A percentile compares a stretch with the other conserved stretches of the same genome.
phyloP scores from a whole-genome alignment of 2,113 vertebrate species.

The Chrysemys picta region DNA sequence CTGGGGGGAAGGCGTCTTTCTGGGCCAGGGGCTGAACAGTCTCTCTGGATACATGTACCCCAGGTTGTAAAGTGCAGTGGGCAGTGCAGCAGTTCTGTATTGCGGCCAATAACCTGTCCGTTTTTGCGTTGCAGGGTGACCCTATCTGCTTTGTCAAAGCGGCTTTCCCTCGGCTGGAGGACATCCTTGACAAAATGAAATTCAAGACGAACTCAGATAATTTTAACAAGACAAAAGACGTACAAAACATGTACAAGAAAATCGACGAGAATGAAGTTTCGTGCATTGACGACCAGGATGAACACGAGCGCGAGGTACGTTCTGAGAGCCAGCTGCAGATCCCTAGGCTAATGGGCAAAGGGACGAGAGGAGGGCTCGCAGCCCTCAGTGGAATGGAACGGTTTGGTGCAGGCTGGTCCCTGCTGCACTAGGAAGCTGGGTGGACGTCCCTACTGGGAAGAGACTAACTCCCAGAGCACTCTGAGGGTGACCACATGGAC shows the following conservation, averaged over 20 bases:
- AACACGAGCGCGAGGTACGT: constrained; percentile 67
- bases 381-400: not conserved
- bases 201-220: constrained; percentile 78
- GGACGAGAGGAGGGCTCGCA: not conserved
- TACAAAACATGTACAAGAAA: constrained; percentile 62
- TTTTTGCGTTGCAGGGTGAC: constrained; percentile 52
- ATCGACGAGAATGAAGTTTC: constrained; percentile 5
- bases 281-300: constrained; percentile 69
- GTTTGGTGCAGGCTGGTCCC: not conserved
- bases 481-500: not conserved
- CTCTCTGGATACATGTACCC: not conserved
- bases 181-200: constrained; percentile 65
- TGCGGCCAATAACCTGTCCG: not conserved
- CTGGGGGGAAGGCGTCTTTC: not conserved
- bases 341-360: not conserved
- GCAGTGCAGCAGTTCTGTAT: not conserved
- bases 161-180: constrained; percentile 69
- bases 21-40: not conserved
- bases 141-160: constrained; percentile 78
- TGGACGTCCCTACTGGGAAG: not conserved
- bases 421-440: not conserved
- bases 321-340: not conserved
- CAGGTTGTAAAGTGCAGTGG: not conserved
- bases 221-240: not conserved
- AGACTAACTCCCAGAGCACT: not conserved